Evolutionary conservation across 2,888 invertebrate genomes (phyloP).

Genomic region (Holacanthella duospinosa): DNA sequence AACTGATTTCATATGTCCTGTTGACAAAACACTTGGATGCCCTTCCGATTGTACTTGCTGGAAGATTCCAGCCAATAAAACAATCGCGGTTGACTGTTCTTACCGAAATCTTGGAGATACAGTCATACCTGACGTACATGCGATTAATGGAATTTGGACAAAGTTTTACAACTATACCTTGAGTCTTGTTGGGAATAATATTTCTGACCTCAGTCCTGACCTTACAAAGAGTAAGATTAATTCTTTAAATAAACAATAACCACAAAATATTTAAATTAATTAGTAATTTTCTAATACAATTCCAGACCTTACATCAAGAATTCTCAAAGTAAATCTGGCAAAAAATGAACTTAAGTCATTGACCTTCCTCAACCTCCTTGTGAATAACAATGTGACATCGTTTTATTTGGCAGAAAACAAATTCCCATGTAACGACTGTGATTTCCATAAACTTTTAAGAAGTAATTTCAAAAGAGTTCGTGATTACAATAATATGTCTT

Average conservation of each 20-base stretch:
- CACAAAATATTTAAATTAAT: background rate
- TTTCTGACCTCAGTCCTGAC: slow-evolving; percentile 17
- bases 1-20: slow-evolving; percentile 22
- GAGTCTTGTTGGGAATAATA: slow-evolving; percentile 25
- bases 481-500: slow-evolving; percentile 30
- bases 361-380: slow-evolving; percentile 22
- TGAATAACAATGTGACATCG: slow-evolving; percentile 22
- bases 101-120: slow-evolving; percentile 13
- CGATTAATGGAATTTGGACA: background rate
- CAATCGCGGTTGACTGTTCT: slow-evolving; percentile 28
- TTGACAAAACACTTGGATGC: slow-evolving; percentile 21
- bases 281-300: slow-evolving; percentile 2
- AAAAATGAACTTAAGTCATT: slow-evolving; percentile 25
- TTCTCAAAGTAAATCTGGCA: slow-evolving; percentile 23
- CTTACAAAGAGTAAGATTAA: slow-evolving; percentile 18
- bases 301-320: slow-evolving; percentile 21
- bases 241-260: too few relatives aligned
- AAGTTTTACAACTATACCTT: slow-evolving; percentile 16
- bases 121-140: slow-evolving; percentile 13
- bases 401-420: slow-evolving; percentile 28
- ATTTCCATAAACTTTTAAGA: slow-evolving; percentile 27
- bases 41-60: slow-evolving; percentile 25
- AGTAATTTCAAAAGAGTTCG: slow-evolving; percentile 20
- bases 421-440: slow-evolving; percentile 31
- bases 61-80: slow-evolving; percentile 24